Percentiles rank a stretch among this genome's conserved stretches.
These are phyloP conservation scores for Eristalinus aeneus DNA, from an alignment of 2,888 invertebrate species.

Conservation along the genomic window DNA sequence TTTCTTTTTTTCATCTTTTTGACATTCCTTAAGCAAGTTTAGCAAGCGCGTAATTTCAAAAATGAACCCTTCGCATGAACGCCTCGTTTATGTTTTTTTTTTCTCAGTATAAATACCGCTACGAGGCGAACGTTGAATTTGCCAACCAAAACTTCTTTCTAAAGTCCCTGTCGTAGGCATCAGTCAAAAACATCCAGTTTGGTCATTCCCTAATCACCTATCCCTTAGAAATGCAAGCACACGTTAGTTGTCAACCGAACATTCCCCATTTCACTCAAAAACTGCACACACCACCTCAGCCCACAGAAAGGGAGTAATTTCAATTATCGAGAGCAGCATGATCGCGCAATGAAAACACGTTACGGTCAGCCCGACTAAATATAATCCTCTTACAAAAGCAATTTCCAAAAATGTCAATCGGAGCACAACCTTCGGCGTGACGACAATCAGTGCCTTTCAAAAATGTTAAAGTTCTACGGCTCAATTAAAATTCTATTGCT, in stretches of 20 bases:
- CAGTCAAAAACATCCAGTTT: neutral
- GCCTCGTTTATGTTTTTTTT: too few relatives aligned
- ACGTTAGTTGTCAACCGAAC: neutral
- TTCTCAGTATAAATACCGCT: too few relatives aligned
- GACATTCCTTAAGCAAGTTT: too few relatives aligned
- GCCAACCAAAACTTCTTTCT: too few relatives aligned
- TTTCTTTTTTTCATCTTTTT: too few relatives aligned
- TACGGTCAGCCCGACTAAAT: neutral
- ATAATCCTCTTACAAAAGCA: neutral
- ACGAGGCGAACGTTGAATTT: too few relatives aligned
- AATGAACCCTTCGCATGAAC: too few relatives aligned
- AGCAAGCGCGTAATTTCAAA: too few relatives aligned
- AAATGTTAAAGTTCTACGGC: conserved; percentile 20
- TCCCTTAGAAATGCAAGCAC: neutral
- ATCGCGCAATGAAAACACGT: neutral
- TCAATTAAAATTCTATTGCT: conserved; percentile 52
- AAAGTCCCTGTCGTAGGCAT: too few relatives aligned
- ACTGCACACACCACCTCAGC: neutral
- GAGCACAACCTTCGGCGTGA: neutral
- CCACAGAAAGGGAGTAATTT: neutral
- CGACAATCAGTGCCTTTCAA: neutral
- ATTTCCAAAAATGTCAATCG: neutral
- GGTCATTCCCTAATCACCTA: neutral
- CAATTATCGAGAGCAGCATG: neutral
- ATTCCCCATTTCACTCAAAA: neutral